Evolutionary conservation across 2,797 vertebrate species (phyloP), one percentile per base, ranked within the genome.

Genomic region (Kryptolebias ocellatus): DNA sequence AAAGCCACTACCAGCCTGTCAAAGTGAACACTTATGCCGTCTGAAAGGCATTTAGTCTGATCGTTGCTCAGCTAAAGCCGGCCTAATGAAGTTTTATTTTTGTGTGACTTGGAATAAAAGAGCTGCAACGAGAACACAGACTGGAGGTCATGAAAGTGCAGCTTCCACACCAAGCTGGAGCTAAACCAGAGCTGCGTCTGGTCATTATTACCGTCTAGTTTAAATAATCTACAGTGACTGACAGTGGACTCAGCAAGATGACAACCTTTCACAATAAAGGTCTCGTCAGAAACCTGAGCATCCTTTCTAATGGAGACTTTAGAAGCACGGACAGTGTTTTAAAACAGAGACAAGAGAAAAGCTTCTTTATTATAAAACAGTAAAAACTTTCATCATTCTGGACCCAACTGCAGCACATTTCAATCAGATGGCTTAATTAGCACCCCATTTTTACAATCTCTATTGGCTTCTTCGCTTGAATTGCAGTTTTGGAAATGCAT

Each of bases 401-500:
- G 14, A 14, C 54, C 14, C 2, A 42, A 14, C 37, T 10, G 37
- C 2, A n/a, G n/a, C 59, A 49, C 27, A 28, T 54, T 63, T 17
- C 28, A 54, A 34, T 56, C n/a, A 24, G 44, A 67, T 3, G 4
- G 20, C 27, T 63, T 61, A 20, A 46, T 61, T 15, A n/a, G 14
- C 7, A 7, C 60, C 18, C 47, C 53, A 17, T 0, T 9, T 28
- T 17, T 45, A 42, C 50, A 34, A 74, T 63, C 59, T 51, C 20
- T 3, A 3, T 37, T 46, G n/a, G 10, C 51, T 53, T 72, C 29
- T 18, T 5, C 9, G 15, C 5, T 10, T 39, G 31, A 62, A 18
- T 20, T 58, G 27, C 16, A 65, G 5, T 66, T 72, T 39, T 69
- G 52, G n/a, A n/a, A 37, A 14, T 15, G 63, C n/a, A 18, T 60